Percentiles rank a stretch among this genome's conserved stretches.
Conservation (phyloP, 1,140 invertebrate species). For the Tetragnatha versicolor region DNA sequence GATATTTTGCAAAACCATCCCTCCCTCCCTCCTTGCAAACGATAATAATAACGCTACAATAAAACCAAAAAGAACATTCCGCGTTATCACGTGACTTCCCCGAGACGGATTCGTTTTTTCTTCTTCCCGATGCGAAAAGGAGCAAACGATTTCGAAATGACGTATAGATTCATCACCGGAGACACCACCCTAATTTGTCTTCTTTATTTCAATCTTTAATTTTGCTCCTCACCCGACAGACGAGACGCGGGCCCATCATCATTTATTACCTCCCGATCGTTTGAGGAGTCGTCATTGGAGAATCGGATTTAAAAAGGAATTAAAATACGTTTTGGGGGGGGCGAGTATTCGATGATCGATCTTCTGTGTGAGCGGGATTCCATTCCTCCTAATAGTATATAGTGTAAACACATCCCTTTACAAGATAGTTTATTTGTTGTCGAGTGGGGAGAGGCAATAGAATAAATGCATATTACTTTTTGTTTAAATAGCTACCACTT, state of each 20-base stretch:
- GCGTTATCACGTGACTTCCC: constrained; percentile 21
- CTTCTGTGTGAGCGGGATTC: no score
- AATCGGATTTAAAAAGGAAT: no score
- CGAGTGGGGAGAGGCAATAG: no score
- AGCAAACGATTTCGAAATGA: constrained; percentile 32
- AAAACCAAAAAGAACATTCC: constrained; percentile 16
- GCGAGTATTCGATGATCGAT: no score
- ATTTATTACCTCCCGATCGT: no score
- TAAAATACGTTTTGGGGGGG: no score
- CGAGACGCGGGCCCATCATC: constrained; percentile 29
- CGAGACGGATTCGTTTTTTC: constrained; percentile 37
- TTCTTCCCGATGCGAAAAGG: constrained; percentile 18
- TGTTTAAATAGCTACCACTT: no score
- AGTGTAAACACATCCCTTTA: no score
- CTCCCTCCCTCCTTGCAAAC: background rate
- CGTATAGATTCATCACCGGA: constrained; percentile 45
- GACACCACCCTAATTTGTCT: constrained; percentile 49
- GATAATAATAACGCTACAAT: constrained; percentile 5
- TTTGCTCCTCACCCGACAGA: constrained; percentile 21
- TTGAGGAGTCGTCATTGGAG: no score
- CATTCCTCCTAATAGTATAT: no score
- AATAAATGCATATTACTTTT: no score
- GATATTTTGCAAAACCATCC: constrained; percentile 44
- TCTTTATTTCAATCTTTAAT: constrained; percentile 52
- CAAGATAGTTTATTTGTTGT: no score